phyloP scores from a whole-genome alignment of 2,888 invertebrate species.

The Eutolmus rufibarbis region DNA sequence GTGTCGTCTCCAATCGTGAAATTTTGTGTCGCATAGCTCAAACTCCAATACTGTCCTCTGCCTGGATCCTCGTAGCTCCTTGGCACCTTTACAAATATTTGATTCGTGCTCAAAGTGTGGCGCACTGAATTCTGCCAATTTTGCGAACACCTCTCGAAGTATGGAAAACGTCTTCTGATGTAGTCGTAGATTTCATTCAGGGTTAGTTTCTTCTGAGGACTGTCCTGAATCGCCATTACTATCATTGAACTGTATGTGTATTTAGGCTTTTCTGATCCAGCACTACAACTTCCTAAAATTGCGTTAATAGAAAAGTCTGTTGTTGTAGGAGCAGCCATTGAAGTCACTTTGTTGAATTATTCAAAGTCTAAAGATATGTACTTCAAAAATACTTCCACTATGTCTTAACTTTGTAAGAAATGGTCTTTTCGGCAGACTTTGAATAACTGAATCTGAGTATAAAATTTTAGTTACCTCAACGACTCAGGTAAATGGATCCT shows the following conservation, averaged over 20 bases:
- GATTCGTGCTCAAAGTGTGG: constrained; percentile 72
- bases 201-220: constrained; percentile 88
- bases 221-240: constrained; percentile 97
- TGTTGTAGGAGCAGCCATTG: background rate
- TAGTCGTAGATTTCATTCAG: constrained; percentile 96
- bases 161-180: constrained; percentile 96
- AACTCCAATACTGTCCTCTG: constrained; percentile 98
- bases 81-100: constrained; percentile 95
- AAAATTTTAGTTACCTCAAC: background rate
- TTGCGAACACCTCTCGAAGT: constrained; percentile 94
- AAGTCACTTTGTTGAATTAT: background rate
- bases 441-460: background rate
- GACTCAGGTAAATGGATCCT: background rate
- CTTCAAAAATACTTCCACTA: background rate
- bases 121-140: constrained; percentile 95
- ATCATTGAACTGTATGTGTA: constrained; percentile 98
- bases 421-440: background rate
- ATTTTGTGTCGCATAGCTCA: constrained; percentile 93
- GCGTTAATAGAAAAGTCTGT: background rate
- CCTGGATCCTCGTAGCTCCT: constrained; percentile 97
- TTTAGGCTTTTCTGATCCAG: constrained; percentile 75
- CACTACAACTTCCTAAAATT: background rate
- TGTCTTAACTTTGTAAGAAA: background rate
- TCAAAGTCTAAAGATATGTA: background rate
- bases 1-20: constrained; percentile 97